Base-by-base conservation (phyloP, 2,113 vertebrate species). In the Ariopsis seemanni region DNA sequence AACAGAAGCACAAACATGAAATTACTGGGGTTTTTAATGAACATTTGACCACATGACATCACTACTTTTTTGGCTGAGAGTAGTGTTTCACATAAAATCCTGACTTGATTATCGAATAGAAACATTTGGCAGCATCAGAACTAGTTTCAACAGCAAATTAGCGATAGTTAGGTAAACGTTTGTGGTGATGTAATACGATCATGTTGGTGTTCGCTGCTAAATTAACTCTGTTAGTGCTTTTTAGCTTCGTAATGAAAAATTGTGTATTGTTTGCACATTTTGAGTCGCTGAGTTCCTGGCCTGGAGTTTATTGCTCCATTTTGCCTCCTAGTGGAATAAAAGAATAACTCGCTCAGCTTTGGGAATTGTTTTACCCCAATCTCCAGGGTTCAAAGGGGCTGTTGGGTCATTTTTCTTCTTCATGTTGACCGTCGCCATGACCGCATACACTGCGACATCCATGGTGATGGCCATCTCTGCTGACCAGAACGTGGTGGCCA, bases 391-490 rank as follows among this genome's bases (percentile, higher is more conserved):
- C 90, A 98, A 98, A 82, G 89, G 90, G 1, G 92, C 91, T 0
- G 94, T 0, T 0, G 95, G 34, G 0, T 92, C 96, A n/a, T 97
- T 99, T 93, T 98, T 99, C 89, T 91, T 90, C 88, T 97, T 97
- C 95, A 94, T 97, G 94, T 93, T 99, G 20, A 93, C 95, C 0
- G 92, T 98, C 1, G 89, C 91, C 50, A 92, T 99, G 94, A 95
- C 97, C 12, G 90, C 97, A 8, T 99, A 97, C 89, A 92, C 97
- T 0, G 95, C 96, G 81, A 97, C 97, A 0, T 92, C 97, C 2
- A 96, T 99, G 98, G 94, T 95, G 0, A 86, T 99, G 34, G 97
- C 98, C 71, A 96, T 99, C 84, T 96, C 97, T 0, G 94, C 97
- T 1, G 97, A 97, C 89, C 96, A 98, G 92, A 95, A 91, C 0